Evolutionary conservation across 2,888 invertebrate genomes (phyloP).

Genomic region (Sthenelais limicola): DNA sequence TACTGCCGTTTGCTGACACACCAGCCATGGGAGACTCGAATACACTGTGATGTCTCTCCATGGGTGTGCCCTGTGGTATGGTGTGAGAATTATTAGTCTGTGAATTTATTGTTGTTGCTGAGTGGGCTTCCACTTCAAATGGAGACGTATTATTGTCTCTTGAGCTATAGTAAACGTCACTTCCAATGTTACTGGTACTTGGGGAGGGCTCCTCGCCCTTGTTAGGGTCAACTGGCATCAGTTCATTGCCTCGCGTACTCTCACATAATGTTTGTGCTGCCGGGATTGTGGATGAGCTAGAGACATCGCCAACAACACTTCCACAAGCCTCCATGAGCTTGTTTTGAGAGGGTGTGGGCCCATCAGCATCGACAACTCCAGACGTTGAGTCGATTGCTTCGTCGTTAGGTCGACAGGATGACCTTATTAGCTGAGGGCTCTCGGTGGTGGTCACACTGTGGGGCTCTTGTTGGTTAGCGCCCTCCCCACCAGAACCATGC

Average conservation of each 20-base stretch:
- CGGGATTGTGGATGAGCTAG: conserved; percentile 19
- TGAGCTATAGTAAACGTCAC: conserved; percentile 6
- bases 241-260: too few relatives aligned
- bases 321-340: background rate
- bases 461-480: background rate
- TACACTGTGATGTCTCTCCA: conserved; percentile 12
- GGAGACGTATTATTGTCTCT: too few relatives aligned
- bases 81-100: conserved; percentile 1
- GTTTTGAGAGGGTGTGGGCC: background rate
- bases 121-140: conserved; percentile 23
- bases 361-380: conserved; percentile 11
- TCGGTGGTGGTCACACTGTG: conserved; percentile 8
- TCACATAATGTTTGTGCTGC: too few relatives aligned
- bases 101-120: conserved; percentile 1
- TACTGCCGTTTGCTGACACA: conserved; percentile 15
- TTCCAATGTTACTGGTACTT: conserved; percentile 19
- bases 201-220: conserved; percentile 35
- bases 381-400: conserved; percentile 35
- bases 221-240: too few relatives aligned
- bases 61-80: conserved; percentile 9
- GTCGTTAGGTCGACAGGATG: conserved; percentile 13
- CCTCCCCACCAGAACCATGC: conserved; percentile 5
- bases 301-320: conserved; percentile 9
- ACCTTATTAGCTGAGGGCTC: too few relatives aligned
- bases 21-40: background rate